Percentiles rank a stretch among this genome's conserved stretches.
These are phyloP conservation scores for Hydrozoanthus tunicans DNA, from an alignment of 64 coral and sea anemone species.

Conservation along the genomic window DNA sequence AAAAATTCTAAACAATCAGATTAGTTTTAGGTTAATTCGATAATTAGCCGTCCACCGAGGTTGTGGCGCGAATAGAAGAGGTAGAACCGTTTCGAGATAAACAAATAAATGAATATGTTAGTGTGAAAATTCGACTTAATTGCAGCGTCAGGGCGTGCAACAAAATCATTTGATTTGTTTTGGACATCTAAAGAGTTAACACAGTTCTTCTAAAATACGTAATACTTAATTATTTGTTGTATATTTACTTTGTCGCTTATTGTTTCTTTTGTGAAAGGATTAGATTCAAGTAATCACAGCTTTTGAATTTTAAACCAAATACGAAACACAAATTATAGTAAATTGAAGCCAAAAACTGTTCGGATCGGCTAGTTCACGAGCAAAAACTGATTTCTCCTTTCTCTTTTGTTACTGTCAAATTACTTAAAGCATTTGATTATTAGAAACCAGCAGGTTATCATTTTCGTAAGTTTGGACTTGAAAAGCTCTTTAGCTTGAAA, in stretches of 20 bases:
- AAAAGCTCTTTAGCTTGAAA: not conserved
- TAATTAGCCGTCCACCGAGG: no score
- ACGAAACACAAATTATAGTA: not conserved
- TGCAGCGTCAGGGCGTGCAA: no score
- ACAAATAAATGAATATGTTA: no score
- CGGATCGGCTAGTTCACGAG: not conserved
- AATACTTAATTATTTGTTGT: no score
- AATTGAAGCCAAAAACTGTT: not conserved
- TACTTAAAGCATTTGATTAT: not conserved
- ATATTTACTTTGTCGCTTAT: no score
- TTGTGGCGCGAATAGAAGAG: not conserved
- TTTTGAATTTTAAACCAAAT: not conserved
- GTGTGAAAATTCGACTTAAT: no score
- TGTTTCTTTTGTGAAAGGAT: not conserved
- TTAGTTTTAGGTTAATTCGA: not conserved
- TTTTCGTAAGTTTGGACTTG: not conserved
- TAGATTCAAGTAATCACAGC: not conserved
- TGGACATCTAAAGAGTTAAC: no score
- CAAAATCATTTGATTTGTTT: no score
- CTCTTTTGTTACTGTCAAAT: not conserved
- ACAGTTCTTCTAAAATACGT: no score
- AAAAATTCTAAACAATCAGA: not conserved
- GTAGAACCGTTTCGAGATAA: no score
- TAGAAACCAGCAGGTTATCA: not conserved
- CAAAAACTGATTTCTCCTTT: not conserved